Evolutionary conservation across 1,140 invertebrate species (phyloP), one percentile per base, ranked within the genome.

Genomic region (Nebria ingens): DNA sequence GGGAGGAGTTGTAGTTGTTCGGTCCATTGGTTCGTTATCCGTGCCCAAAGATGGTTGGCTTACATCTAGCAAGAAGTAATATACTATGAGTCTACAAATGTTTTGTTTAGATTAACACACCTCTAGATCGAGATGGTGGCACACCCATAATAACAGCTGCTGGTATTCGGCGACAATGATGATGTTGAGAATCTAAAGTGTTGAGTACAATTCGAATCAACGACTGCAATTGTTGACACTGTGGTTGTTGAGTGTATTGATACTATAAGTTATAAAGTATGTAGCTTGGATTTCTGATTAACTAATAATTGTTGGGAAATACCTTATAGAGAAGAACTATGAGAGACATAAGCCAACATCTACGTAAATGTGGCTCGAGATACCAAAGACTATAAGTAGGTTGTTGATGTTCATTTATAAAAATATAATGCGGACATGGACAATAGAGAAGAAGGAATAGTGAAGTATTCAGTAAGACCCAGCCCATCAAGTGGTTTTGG

Each of bases 311-410:
- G 17, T 6, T 22, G 20, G 20, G 21, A 13, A 52, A 65, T 72
- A 94, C 93, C 80, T 99, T 99, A 67, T 99, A 99, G 0, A 99
- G 76, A 58, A 98, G 83, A 11, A 98, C 91, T n/a, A 98, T 80
- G 15, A 97, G 67, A 19, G 93, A 81, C 75, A 91, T 87, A 15
- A 99, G 79, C 97, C 97, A 99, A 56, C 87, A 87, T 53, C 90
- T 78, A 17, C 96, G 77, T 1, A 86, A 82, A 67, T 91, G 85
- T 3, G 87, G 80, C 64, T 93, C 89, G 52, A 98, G 72, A 62
- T 84, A 82, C 89, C 91, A 95, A 6, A 97, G 73, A 19, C 90
- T 93, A 68, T 92, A 95, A 51, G 73, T 78, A 13, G 83, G 84
- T 50, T 77, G 71, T 62, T 74, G 74, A 65, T 76, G 76, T 58